A percentile compares a stretch with the other conserved stretches of the same genome.
These are phyloP conservation scores for Zaprionus gabonicus DNA, from an alignment of 1,140 invertebrate genomes.

Conservation along the genomic window DNA sequence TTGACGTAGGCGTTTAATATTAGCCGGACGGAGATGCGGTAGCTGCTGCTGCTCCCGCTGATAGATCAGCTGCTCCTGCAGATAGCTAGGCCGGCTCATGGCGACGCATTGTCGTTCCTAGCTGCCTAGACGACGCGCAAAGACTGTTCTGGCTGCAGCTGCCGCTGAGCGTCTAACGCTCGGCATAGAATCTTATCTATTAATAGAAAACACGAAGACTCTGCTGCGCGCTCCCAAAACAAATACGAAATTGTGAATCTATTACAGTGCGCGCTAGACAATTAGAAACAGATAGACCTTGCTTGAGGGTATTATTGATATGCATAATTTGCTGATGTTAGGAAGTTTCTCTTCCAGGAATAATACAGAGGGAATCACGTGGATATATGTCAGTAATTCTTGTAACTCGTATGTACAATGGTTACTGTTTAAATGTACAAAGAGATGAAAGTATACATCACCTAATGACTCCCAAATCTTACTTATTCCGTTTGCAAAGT, in stretches of 20 bases:
- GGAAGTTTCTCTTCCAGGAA: too few relatives aligned
- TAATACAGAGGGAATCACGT: too few relatives aligned
- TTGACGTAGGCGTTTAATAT: constrained; percentile 72
- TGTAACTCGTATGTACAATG: too few relatives aligned
- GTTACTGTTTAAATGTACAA: too few relatives aligned
- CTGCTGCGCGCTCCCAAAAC: constrained; percentile 15
- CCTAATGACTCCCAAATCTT: too few relatives aligned
- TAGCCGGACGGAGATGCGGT: constrained; percentile 54
- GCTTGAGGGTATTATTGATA: too few relatives aligned
- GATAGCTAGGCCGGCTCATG: constrained; percentile 69
- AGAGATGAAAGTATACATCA: too few relatives aligned
- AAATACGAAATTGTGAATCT: constrained; percentile 12
- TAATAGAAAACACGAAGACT: constrained; percentile 56
- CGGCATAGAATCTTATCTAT: constrained; percentile 53
- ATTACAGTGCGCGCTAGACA: constrained; percentile 1
- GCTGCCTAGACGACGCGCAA: constrained; percentile 57
- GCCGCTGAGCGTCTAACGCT: constrained; percentile 61
- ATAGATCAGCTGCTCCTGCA: constrained; percentile 60
- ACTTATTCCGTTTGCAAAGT: too few relatives aligned
- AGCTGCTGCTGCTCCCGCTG: constrained; percentile 52
- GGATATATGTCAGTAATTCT: too few relatives aligned
- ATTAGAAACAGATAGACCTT: neutral
- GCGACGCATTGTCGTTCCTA: constrained; percentile 69
- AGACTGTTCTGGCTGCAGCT: constrained; percentile 54
- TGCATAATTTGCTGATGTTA: too few relatives aligned